Percentiles rank a stretch among this genome's conserved stretches.
phyloP scores from a whole-genome alignment of 2,113 vertebrate genomes.

The Litocranius walleri region DNA sequence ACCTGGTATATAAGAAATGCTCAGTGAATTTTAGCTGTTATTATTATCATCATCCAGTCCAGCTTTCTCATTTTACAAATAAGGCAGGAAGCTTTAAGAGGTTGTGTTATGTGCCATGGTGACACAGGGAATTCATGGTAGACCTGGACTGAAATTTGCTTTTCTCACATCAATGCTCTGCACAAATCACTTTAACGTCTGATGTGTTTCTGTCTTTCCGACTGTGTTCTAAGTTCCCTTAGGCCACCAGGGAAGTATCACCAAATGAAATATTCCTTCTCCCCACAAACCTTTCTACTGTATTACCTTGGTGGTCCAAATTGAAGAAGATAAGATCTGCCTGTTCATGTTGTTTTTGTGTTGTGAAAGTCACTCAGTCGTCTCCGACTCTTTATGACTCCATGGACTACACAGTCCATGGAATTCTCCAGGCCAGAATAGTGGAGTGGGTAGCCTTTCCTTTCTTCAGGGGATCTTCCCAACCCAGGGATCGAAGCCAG shows the following conservation, averaged over 20 bases:
- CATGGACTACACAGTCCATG: not conserved
- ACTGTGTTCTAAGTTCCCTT: not conserved
- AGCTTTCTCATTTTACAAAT: not conserved
- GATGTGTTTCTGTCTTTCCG: slow-evolving; percentile 4
- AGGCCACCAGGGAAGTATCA: not conserved
- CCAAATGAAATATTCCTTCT: not conserved
- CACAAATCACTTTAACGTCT: not conserved
- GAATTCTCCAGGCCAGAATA: not conserved
- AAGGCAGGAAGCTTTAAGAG: not conserved
- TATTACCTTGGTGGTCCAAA: not conserved
- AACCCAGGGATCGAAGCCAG: not conserved
- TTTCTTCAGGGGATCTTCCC: not conserved
- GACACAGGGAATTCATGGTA: not conserved
- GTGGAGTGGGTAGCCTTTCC: not conserved
- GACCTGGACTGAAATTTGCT: not conserved
- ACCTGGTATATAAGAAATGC: not conserved
- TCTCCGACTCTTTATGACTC: not conserved
- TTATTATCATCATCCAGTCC: not conserved
- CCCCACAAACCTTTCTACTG: not conserved
- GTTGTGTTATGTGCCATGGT: not conserved
- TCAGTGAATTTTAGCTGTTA: not conserved
- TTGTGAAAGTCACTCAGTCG: not conserved
- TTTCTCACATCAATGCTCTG: not conserved
- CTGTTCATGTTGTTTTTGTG: not conserved
- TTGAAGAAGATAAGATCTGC: not conserved